These are phyloP conservation scores for Poecile montanus DNA, from an alignment of 2,797 vertebrate species.

Conservation along the genomic window DNA sequence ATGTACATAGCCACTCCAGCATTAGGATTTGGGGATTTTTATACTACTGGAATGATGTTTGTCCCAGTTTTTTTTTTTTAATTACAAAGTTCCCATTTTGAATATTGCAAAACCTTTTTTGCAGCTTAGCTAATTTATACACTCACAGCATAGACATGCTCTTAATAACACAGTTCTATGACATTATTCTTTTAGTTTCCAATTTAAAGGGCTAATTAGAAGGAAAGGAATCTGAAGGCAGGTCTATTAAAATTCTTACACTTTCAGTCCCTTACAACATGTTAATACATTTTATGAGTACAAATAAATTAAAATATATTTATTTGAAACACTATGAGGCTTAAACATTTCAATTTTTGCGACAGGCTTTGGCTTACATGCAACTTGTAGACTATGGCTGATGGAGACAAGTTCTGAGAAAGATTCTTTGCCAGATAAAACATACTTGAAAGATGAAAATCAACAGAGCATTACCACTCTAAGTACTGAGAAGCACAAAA, in stretches of 20 bases:
- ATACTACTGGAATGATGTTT: not conserved
- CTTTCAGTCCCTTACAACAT: not conserved
- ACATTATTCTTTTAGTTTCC: not conserved
- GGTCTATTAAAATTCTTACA: not conserved
- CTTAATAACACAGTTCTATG: not conserved
- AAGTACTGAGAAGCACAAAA: not conserved
- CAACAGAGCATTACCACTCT: conserved; percentile 1
- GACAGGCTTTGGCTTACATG: not conserved
- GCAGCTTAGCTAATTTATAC: not conserved
- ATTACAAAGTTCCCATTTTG: not conserved
- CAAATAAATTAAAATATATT: not conserved
- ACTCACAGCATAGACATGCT: not conserved
- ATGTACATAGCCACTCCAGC: not conserved
- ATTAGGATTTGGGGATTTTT: not conserved
- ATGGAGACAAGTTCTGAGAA: not conserved
- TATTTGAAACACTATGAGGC: not conserved
- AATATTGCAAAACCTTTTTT: not conserved
- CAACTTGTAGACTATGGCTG: not conserved
- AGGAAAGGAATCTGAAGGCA: not conserved
- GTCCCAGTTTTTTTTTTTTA: not conserved
- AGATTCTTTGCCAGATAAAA: conserved; percentile 42
- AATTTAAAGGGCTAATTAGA: not conserved
- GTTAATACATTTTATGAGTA: not conserved
- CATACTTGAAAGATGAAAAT: not conserved
- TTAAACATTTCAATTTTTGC: not conserved